A percentile compares a stretch with the other conserved stretches of the same genome.
Evolutionary conservation across 2,888 invertebrate genomes (phyloP).

Genomic region (Pyralis farinalis): DNA sequence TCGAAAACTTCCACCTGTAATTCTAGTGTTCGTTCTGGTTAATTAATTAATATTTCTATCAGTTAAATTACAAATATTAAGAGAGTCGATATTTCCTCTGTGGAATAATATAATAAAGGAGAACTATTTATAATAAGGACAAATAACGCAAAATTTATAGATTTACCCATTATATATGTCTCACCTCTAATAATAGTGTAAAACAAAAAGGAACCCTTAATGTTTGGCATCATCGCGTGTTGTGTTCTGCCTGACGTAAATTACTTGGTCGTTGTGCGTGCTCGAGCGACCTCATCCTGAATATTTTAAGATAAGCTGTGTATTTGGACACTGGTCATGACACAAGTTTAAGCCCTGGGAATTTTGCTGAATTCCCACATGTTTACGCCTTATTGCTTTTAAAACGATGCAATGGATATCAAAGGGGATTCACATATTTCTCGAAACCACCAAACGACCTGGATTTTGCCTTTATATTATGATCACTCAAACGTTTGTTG

Average conservation of each 20-base stretch:
- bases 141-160: constrained; percentile 2
- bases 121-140: neutral
- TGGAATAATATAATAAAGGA: too few relatives aligned
- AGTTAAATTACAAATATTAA: too few relatives aligned
- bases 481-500: constrained; percentile 16
- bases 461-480: constrained; percentile 26
- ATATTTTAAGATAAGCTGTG: constrained; percentile 57
- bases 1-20: too few relatives aligned
- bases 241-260: constrained; percentile 53
- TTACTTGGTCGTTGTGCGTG: constrained; percentile 60
- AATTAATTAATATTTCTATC: too few relatives aligned
- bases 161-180: neutral
- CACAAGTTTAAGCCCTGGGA: constrained; percentile 29
- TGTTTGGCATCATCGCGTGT: constrained; percentile 59
- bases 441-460: constrained; percentile 29
- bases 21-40: too few relatives aligned
- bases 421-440: constrained; percentile 28
- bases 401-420: constrained; percentile 30
- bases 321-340: constrained; percentile 36
- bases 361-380: constrained; percentile 37
- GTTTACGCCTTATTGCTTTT: constrained; percentile 46
- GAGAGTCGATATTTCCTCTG: too few relatives aligned
- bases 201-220: constrained; percentile 23
- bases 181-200: neutral
- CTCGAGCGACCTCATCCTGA: constrained; percentile 46